These are phyloP conservation scores for Apamea anceps DNA, from an alignment of 2,888 invertebrate species.

Conservation along the genomic window DNA sequence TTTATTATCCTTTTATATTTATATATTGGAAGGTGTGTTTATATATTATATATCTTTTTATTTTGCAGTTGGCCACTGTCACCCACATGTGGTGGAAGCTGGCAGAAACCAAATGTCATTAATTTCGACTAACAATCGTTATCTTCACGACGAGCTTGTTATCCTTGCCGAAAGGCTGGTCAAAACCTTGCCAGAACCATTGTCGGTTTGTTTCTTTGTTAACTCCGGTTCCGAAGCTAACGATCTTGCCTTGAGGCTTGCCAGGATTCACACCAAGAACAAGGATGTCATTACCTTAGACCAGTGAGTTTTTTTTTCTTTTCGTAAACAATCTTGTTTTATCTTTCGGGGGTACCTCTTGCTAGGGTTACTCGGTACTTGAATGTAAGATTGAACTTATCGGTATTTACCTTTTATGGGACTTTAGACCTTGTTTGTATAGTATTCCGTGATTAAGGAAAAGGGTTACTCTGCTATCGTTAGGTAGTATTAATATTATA, in stretches of 20 bases:
- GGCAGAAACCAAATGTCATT: slow-evolving; percentile 97
- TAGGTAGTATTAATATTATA: slow-evolving; percentile 15
- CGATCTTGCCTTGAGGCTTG: slow-evolving; percentile 98
- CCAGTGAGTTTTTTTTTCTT: slow-evolving; percentile 94
- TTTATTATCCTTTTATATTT: too few relatives aligned
- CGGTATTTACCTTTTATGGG: slow-evolving; percentile 13
- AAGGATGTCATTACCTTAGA: slow-evolving; percentile 98
- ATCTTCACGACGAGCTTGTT: slow-evolving; percentile 98
- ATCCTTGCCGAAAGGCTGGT: slow-evolving; percentile 96
- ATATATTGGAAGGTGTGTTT: too few relatives aligned
- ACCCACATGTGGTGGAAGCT: slow-evolving; percentile 97
- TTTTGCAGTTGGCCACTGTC: slow-evolving; percentile 98
- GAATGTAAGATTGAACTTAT: slow-evolving; percentile 37
- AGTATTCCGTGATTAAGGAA: slow-evolving; percentile 31
- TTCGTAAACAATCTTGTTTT: slow-evolving; percentile 15
- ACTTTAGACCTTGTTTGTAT: slow-evolving; percentile 11
- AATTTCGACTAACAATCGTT: slow-evolving; percentile 98
- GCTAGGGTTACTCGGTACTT: slow-evolving; percentile 25
- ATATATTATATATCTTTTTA: slow-evolving; percentile 15
- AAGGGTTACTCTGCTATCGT: slow-evolving; percentile 39
- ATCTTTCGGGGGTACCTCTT: slow-evolving; percentile 31
- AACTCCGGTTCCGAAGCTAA: slow-evolving; percentile 99
- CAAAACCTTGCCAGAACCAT: slow-evolving; percentile 94
- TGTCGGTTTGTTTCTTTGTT: slow-evolving; percentile 98
- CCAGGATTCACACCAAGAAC: slow-evolving; percentile 96